Conservation (phyloP, 2,113 vertebrate genomes). For the Albula goreensis region DNA sequence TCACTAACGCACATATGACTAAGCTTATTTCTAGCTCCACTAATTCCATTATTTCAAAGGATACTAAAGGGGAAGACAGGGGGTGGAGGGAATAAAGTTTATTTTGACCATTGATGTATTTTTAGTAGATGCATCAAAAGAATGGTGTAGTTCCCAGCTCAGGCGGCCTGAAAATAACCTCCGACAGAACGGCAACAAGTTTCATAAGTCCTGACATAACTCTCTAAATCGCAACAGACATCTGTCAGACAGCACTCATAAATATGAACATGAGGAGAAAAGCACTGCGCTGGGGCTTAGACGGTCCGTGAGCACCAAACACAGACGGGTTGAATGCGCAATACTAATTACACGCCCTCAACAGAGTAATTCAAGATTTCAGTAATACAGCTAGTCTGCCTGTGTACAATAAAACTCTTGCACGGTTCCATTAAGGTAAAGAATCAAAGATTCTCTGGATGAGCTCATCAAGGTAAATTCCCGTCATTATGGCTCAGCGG, state of each 20-base stretch:
- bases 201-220: not conserved
- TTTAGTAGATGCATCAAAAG: not conserved
- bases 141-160: not conserved
- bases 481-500: not conserved
- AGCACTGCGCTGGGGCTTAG: not conserved
- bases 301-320: not conserved
- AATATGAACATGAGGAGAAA: not conserved
- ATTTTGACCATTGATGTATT: not conserved
- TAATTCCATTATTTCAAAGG: not conserved
- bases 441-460: not conserved
- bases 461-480: not conserved
- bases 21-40: not conserved
- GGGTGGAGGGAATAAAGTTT: not conserved
- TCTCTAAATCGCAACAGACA: not conserved
- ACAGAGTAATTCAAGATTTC: slow-evolving; percentile 29
- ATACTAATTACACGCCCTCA: slow-evolving; percentile 3
- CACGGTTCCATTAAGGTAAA: slow-evolving; percentile 19
- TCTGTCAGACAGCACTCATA: not conserved
- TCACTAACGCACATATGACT: not conserved
- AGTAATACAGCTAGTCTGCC: slow-evolving; percentile 42
- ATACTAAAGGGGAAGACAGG: not conserved
- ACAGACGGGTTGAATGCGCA: not conserved
- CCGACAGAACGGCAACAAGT: not conserved
- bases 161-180: not conserved
- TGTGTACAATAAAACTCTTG: slow-evolving; percentile 17